phyloP scores from a whole-genome alignment of 2,888 invertebrate species.

The Oligia fasciuncula region DNA sequence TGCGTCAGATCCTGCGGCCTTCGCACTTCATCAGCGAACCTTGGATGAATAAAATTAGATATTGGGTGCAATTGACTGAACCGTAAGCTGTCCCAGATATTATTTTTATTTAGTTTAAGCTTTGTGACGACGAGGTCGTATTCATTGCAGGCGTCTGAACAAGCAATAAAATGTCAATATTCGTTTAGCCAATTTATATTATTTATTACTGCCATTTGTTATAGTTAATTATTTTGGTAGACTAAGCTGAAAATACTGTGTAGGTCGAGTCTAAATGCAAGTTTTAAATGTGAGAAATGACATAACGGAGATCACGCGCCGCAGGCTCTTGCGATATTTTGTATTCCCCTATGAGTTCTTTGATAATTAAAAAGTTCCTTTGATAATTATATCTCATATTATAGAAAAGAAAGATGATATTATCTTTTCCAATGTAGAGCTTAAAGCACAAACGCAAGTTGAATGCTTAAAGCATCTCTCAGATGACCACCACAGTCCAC shows the following conservation, averaged over 20 bases:
- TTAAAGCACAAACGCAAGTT: neutral
- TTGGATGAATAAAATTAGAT: constrained; percentile 59
- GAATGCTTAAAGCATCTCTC: too few relatives aligned
- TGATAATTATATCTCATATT: too few relatives aligned
- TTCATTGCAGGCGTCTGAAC: constrained; percentile 63
- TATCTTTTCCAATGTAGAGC: neutral
- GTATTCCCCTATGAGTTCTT: neutral
- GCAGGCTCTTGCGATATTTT: neutral
- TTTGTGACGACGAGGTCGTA: constrained; percentile 65
- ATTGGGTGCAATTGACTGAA: constrained; percentile 67
- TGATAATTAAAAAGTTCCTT: neutral
- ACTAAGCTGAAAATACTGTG: constrained; percentile 9
- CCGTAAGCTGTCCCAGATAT: constrained; percentile 60
- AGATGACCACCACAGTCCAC: neutral
- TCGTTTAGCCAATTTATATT: constrained; percentile 64
- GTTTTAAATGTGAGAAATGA: neutral
- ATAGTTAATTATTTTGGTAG: constrained; percentile 16
- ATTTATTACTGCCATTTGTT: constrained; percentile 37
- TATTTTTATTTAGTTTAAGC: constrained; percentile 56
- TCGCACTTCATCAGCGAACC: constrained; percentile 52
- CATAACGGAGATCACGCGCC: neutral
- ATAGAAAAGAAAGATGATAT: too few relatives aligned
- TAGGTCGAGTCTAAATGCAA: constrained; percentile 8
- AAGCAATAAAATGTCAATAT: constrained; percentile 72
- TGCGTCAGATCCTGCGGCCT: constrained; percentile 55